Conservation (phyloP, 1,140 invertebrate species). For the Hylaeus anthracinus region DNA sequence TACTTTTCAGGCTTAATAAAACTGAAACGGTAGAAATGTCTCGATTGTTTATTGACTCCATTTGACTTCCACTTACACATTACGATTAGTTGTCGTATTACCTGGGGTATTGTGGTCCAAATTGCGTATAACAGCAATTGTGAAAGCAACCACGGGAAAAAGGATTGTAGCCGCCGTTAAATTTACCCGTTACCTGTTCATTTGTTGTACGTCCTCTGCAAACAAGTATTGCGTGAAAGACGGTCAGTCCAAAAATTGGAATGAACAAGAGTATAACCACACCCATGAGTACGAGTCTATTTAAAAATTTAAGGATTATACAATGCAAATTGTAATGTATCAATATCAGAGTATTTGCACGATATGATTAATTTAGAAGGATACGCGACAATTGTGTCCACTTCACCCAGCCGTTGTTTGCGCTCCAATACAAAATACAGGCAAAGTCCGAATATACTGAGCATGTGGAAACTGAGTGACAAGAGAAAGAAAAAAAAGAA, state of each 20-base stretch:
- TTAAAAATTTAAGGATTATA: conserved; percentile 79
- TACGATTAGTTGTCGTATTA: conserved; percentile 74
- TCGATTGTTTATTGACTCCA: conserved; percentile 1
- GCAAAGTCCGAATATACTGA: conserved; percentile 96
- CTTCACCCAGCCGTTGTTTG: conserved; percentile 89
- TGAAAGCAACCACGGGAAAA: conserved; percentile 96
- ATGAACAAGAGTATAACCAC: conserved; percentile 95
- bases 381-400: conserved; percentile 95
- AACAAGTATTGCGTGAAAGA: conserved; percentile 98
- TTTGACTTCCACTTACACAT: neutral
- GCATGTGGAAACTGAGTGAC: conserved; percentile 97
- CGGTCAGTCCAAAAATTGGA: conserved; percentile 98
- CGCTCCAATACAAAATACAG: conserved; percentile 94
- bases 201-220: conserved; percentile 99
- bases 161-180: conserved; percentile 98
- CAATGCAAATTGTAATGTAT: neutral
- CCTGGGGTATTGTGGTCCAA: conserved; percentile 98
- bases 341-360: neutral
- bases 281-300: conserved; percentile 94
- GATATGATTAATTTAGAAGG: conserved; percentile 78
- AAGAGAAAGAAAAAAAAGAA: conserved; percentile 99
- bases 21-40: conserved; percentile 62
- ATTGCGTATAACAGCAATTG: conserved; percentile 97
- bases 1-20: conserved; percentile 80
- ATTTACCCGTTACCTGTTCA: conserved; percentile 99